Evolutionary conservation across 2,888 invertebrate genomes (phyloP), one percentile per base, ranked within the genome.

Genomic region (Ischnus inquisitorius): DNA sequence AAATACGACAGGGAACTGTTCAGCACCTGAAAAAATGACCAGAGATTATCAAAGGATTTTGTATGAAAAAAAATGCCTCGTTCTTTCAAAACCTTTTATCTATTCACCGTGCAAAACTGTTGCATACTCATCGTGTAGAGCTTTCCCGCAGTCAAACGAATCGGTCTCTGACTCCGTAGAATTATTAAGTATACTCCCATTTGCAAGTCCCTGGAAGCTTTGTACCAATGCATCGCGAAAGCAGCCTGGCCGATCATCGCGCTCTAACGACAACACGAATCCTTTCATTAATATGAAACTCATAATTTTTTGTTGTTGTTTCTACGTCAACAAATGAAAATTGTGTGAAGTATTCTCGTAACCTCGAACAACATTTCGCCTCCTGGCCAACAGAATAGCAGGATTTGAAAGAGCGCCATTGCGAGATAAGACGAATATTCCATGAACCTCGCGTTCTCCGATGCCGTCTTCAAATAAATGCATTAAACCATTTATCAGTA

Each of bases 371-470:
- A 89, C 65, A 91, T 28, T 71, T 89, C 81, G 46, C 90, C 91
- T 19, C 91, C 90, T 1, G 91, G 91, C 84, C 90, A 88, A 77
- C 90, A 91, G 72, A 91, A 91, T 2, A 91, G 82, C 6, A 91
- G 60, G 14, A 91, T 83, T 85, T 91, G 91, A 82, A 88, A 90
- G 48, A 91, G 85, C 25, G 91, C 89, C 89, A 91, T 89, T 34
- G 88, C n/a, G 68, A 91, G 88, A 57, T 91, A 90, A 12, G 90
- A 88, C 19, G 83, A 68, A 28, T 88, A 91, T 86, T 90, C 85
- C 5, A 88, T 39, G 19, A 88, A 62, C 82, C 88, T 88, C 16
- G 87, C 86, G 10, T 74, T 41, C 22, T 88, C 84, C 39, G 87
- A 81, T 60, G 85, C 72, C n/a, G 87, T 84, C 88, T 89, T 80